Base-by-base conservation (phyloP, 2,888 invertebrate genomes). In the Ochropleura plecta region DNA sequence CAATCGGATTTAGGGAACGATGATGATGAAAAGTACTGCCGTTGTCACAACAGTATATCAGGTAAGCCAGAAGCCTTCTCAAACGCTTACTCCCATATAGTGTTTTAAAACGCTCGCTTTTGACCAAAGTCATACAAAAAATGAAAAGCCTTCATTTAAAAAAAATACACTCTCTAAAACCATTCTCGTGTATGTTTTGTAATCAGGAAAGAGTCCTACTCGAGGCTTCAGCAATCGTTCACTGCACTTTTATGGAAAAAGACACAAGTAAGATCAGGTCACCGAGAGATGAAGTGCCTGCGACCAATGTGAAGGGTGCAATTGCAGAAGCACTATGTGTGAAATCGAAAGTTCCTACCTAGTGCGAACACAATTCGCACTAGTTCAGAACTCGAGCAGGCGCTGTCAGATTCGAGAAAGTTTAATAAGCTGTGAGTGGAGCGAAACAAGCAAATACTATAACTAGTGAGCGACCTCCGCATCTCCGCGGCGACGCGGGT, bases 81-180 rank as follows among this genome's bases (percentile, higher is more conserved):
- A 14, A 16, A 30, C n/a, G 30, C 20, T n/a, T 5, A 10, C 14
- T 44, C 0, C 30, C n/a, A 60, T 10, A 7, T 10, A 40, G 6
- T 6, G n/a, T n/a, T 51, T n/a, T n/a, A 0, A 46, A 14, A 40
- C 10, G 20, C 44, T 46, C 14, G 30, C 30, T 16, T 53, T 70
- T 16, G 30, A 30, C 30, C 14, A 20, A 18, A 20, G 30, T 14
- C 44, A n/a, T n/a, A 51, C 30, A 59, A 51, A 12, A 14, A 40
- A 48, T 30, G 12, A 70, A 51, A 55, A 7, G 12, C n/a, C n/a
- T 10, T 0, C 5, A 16, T 59, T n/a, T 44, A 57, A 12, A 14
- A 18, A 51, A 51, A n/a, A 42, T n/a, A 30, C 59, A 76, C 46
- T 60, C 46, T 14, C 40, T 72, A 63, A 72, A 57, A 73, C 67